Conservation (phyloP, 2,888 invertebrate species). For the Sminthurides aquaticus region DNA sequence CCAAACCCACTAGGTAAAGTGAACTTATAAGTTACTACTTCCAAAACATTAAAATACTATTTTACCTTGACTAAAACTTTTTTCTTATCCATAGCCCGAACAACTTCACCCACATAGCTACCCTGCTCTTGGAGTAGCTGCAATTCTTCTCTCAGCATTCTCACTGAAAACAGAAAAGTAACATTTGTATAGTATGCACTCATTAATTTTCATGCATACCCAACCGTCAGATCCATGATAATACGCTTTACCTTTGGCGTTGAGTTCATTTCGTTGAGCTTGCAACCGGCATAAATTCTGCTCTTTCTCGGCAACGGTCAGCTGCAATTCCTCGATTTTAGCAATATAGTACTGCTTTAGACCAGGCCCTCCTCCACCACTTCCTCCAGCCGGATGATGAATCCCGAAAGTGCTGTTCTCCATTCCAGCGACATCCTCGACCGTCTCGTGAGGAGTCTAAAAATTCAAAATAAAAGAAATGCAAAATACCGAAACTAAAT, state of each 20-base stretch:
- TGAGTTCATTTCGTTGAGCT: constrained; percentile 96
- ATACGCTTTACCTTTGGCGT: constrained; percentile 77
- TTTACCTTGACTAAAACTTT: constrained; percentile 85
- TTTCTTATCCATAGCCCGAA: constrained; percentile 99
- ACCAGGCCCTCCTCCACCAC: constrained; percentile 60
- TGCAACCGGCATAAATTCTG: constrained; percentile 93
- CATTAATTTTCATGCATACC: not conserved
- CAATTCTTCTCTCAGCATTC: constrained; percentile 93
- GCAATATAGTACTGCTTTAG: constrained; percentile 94
- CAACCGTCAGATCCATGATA: not conserved
- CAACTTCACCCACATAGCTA: constrained; percentile 98
- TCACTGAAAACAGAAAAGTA: constrained; percentile 56
- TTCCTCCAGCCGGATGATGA: constrained; percentile 22
- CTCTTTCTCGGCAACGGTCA: constrained; percentile 93
- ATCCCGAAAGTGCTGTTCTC: constrained; percentile 19
- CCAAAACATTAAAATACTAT: no score
- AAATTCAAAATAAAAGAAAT: not conserved
- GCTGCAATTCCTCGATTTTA: constrained; percentile 93
- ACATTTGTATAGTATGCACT: not conserved
- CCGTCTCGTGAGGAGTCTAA: constrained; percentile 22
- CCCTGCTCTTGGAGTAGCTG: constrained; percentile 94
- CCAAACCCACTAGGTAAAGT: no score
- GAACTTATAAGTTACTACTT: no score
- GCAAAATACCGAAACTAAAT: not conserved
- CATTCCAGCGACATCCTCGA: constrained; percentile 29